Evolutionary conservation across 2,113 vertebrate species (phyloP).

Genomic region (Rhinoptilus africanus): DNA sequence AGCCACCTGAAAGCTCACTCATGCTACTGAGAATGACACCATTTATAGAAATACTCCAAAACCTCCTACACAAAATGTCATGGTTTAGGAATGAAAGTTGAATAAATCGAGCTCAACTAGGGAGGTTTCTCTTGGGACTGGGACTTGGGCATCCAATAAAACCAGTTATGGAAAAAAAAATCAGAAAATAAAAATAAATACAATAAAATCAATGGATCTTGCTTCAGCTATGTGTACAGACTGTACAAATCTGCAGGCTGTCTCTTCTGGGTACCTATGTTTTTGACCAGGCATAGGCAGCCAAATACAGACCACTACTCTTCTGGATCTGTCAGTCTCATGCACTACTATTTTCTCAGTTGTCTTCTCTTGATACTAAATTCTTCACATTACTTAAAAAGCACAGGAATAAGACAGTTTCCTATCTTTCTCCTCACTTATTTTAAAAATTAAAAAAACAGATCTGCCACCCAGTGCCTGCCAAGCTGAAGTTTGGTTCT

Average conservation of each 20-base stretch:
- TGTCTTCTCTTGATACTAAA: neutral
- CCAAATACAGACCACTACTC: neutral
- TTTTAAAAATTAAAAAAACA: conserved; percentile 50
- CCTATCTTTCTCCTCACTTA: neutral
- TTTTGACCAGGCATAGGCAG: neutral
- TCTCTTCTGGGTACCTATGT: neutral
- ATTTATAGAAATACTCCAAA: neutral
- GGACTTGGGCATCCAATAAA: neutral
- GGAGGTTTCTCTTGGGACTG: neutral
- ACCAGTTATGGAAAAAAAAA: neutral
- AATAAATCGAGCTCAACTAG: neutral
- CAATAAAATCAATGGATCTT: neutral
- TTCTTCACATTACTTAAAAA: neutral
- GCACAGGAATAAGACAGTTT: neutral
- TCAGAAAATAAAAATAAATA: neutral
- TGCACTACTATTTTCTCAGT: neutral
- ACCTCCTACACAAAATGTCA: neutral
- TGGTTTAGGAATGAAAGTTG: neutral
- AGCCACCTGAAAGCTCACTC: neutral
- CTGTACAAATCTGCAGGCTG: neutral
- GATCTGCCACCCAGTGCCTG: conserved; percentile 15
- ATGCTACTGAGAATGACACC: neutral
- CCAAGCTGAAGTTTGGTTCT: conserved; percentile 38
- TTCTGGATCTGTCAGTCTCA: neutral
- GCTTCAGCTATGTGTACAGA: neutral